Percentiles rank a stretch among this genome's conserved stretches.
These are phyloP conservation scores for Stercorarius parasiticus DNA, from an alignment of 2,113 vertebrate genomes.

Conservation along the genomic window DNA sequence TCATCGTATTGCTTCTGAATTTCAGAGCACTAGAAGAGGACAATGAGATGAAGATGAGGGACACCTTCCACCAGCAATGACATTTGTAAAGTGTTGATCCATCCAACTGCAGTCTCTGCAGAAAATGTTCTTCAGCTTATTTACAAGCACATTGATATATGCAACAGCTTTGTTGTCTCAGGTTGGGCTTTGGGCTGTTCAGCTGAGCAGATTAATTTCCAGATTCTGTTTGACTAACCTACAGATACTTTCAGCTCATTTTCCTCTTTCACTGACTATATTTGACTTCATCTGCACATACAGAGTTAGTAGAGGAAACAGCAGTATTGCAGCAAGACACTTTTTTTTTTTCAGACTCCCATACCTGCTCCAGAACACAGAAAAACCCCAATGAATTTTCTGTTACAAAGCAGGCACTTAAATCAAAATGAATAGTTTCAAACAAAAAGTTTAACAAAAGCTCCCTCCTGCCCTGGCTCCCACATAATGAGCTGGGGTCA, in stretches of 20 bases:
- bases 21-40: neutral
- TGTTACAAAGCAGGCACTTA: neutral
- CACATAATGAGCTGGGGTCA: neutral
- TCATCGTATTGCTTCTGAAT: neutral
- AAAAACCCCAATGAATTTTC: neutral
- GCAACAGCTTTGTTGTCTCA: neutral
- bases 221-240: neutral
- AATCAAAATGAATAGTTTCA: neutral
- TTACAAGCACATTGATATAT: neutral
- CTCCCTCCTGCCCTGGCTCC: neutral
- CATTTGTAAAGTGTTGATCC: neutral
- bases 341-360: neutral
- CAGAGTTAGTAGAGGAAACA: neutral
- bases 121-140: neutral
- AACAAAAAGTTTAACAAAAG: constrained; percentile 16
- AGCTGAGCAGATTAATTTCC: neutral
- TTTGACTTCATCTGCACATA: neutral
- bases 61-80: neutral
- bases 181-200: neutral
- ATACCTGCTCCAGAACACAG: neutral
- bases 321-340: neutral
- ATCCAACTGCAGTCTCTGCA: neutral
- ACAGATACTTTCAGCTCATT: neutral
- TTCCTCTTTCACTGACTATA: neutral
- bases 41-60: neutral